Base-by-base conservation (phyloP, 2,888 invertebrate genomes). In the Drosophila cognata region DNA sequence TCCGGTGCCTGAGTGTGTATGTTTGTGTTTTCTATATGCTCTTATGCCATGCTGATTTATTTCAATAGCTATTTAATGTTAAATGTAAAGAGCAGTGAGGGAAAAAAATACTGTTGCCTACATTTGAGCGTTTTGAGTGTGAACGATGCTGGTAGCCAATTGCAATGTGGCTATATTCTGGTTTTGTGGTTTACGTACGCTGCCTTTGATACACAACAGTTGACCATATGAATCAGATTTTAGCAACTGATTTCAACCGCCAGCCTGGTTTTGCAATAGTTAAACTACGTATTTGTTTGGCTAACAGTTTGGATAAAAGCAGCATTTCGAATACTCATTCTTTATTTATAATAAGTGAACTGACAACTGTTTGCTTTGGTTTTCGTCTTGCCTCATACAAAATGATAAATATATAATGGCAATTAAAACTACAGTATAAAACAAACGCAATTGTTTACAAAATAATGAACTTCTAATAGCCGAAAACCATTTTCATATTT, bases 61-160 rank as follows among this genome's bases (percentile, higher is more conserved):
- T 83, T 83, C 75, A 83, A 71, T 84, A 81, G 86, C 84, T 85
- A 85, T 88, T 85, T 85, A 84, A 85, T 83, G 88, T 79, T 77
- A 79, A 81, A 81, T 74, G 68, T 53, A 36, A 71, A 56, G 53
- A 60, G 7, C 33, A 7, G 43, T 57, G 57, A 21, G 3, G 21
- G 11, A 53, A 62, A 64, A 66, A 76, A 84, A 77, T 41, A 71
- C 48, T 67, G 67, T 79, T 88, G 85, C 86, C 84, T 85, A 88
- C 84, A 70, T 77, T 62, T 75, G 67, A 31, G 88, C 71, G 71
- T 25, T 43, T 10, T 35, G 7, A 11, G n/a, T 53, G 56, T 38
- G 59, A 55, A 43, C 53, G 46, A n/a, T 43, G 56, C 38, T 74
- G 64, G 57, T 57, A 71, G 59, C 69, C 82, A 77, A 74, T 76